Conservation (phyloP, 2,888 invertebrate genomes). For the Girardia tigrina region DNA sequence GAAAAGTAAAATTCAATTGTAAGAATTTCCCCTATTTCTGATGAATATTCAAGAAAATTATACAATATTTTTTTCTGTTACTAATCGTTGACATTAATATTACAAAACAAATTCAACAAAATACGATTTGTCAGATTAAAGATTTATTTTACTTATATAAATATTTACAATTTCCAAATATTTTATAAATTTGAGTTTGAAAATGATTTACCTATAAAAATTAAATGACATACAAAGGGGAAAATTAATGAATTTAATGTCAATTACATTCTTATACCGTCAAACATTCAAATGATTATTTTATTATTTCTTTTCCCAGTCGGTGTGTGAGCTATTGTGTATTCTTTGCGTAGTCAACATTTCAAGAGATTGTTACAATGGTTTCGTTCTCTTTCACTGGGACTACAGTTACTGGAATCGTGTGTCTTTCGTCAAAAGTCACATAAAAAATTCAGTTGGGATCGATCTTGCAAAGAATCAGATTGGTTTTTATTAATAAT, state of each 20-base stretch:
- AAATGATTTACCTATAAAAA: neutral
- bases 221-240: neutral
- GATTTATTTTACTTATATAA: too few relatives aligned
- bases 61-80: too few relatives aligned
- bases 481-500: neutral
- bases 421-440: neutral
- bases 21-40: too few relatives aligned
- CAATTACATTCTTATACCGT: neutral
- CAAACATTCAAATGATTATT: neutral
- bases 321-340: neutral
- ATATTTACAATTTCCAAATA: neutral
- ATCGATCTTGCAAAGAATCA: slow-evolving; percentile 12
- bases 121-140: too few relatives aligned
- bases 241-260: slow-evolving; percentile 7
- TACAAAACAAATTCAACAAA: too few relatives aligned
- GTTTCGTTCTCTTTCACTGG: neutral
- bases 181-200: neutral
- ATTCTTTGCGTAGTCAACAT: neutral
- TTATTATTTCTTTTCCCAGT: slow-evolving; percentile 14
- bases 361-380: neutral
- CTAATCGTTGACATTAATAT: too few relatives aligned
- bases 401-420: neutral
- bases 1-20: too few relatives aligned
- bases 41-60: too few relatives aligned
- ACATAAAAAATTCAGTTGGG: slow-evolving; percentile 10